phyloP scores from a whole-genome alignment of 1,140 invertebrate species.

The Diachasmimorpha longicaudata region DNA sequence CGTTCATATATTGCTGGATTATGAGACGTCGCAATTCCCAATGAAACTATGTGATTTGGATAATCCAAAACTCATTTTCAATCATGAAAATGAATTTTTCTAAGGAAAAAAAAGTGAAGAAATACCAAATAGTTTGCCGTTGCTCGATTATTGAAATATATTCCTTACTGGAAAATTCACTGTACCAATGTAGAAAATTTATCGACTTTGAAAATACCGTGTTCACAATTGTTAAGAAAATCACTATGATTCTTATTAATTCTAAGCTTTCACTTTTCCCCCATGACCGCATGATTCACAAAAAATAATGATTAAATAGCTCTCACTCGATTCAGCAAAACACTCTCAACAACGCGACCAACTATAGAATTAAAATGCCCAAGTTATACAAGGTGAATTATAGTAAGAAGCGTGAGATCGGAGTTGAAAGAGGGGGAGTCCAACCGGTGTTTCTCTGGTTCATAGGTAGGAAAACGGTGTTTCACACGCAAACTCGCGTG shows the following conservation, averaged over 20 bases:
- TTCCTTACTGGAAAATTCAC: too few relatives aligned
- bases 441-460: not conserved
- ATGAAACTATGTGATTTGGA: too few relatives aligned
- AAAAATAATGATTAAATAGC: not conserved
- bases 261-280: not conserved
- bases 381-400: slow-evolving; percentile 31
- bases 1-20: too few relatives aligned
- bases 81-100: too few relatives aligned
- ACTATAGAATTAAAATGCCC: not conserved
- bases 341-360: not conserved
- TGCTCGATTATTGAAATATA: too few relatives aligned
- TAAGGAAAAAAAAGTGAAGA: too few relatives aligned
- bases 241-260: not conserved
- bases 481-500: slow-evolving; percentile 54
- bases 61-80: not conserved
- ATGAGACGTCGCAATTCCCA: too few relatives aligned
- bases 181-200: too few relatives aligned
- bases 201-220: too few relatives aligned
- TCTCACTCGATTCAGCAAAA: not conserved
- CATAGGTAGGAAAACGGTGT: slow-evolving; percentile 4
- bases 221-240: too few relatives aligned
- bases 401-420: slow-evolving; percentile 45
- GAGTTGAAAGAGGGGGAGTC: not conserved
- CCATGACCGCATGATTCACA: not conserved
- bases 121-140: too few relatives aligned